Conservation (phyloP, 1,140 invertebrate species). For the Elysia chlorotica region DNA sequence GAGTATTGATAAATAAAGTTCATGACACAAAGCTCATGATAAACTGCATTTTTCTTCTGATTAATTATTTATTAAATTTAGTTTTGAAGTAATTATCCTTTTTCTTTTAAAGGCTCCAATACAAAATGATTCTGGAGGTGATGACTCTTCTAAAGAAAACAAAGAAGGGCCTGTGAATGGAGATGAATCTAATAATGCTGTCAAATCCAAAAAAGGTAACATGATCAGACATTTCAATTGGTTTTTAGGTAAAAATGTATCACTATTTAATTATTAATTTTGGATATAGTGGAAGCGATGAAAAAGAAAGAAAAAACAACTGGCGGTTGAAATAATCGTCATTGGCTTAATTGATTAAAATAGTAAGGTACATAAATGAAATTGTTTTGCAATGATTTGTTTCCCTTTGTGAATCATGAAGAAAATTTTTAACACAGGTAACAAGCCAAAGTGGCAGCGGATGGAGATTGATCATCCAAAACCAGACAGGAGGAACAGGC, state of each 20-base stretch:
- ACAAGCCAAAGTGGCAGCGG: slow-evolving; percentile 55
- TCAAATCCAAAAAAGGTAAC: slow-evolving; percentile 41
- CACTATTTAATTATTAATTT: neutral
- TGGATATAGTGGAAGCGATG: no score
- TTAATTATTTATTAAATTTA: neutral
- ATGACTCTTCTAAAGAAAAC: slow-evolving; percentile 60
- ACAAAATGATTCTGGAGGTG: slow-evolving; percentile 52
- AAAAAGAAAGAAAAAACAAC: no score
- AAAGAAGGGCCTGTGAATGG: slow-evolving; percentile 45
- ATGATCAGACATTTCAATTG: neutral
- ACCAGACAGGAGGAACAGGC: slow-evolving; percentile 32
- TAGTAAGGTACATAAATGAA: no score
- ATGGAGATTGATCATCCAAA: slow-evolving; percentile 56
- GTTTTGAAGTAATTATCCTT: neutral
- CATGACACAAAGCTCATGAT: no score
- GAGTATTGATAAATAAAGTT: no score
- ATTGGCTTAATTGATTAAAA: no score
- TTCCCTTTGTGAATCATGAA: neutral
- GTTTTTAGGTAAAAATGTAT: neutral
- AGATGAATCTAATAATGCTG: slow-evolving; percentile 39
- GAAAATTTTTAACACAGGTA: slow-evolving; percentile 24
- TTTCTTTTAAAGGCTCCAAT: neutral
- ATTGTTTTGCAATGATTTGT: no score
- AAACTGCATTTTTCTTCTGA: no score
- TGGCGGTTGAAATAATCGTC: no score